Base-by-base conservation (phyloP, 2,113 vertebrate genomes). In the Spheniscus mendiculus region DNA sequence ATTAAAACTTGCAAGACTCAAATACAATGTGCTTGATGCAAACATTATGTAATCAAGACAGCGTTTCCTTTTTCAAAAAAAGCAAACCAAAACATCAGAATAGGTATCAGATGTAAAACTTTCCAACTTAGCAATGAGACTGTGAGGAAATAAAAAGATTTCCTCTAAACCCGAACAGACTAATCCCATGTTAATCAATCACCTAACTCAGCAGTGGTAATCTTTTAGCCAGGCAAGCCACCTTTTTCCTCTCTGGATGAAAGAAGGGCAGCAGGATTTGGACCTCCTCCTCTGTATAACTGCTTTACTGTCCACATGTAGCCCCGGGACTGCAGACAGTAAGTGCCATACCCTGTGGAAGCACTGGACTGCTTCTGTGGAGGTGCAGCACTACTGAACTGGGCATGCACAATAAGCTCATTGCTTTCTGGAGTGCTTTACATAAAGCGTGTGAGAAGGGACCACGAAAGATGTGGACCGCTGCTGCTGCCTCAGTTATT, bases 251-350 rank as follows among this genome's bases (percentile, higher is more conserved):
- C 65, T 36, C 25, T 25, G 18, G 26, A 42, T 8, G 29, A 62
- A 47, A 52, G 69, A 17, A 73, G 23, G 26, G 53, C 38, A 86
- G n/a, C 15, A 32, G 52, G 44, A 13, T 79, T 30, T 13, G 65
- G 52, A 50, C 15, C 21, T 62, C 44, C 23, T 89, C 40, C 69
- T 56, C 34, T 21, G 5, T 12, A 1, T 5, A 63, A 20, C 22
- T 2, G 22, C 58, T 58, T 12, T 67, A 6, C 27, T 15, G 29
- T 4, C 14, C 78, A 34, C 0, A 0, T 1, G 34, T 10, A 26
- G 59, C 34, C 18, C 55, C 40, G 45, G 32, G 49, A 27, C 18
- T 7, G 47, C 45, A 44, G 42, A 17, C 23, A 67, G 67, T 17
- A 55, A n/a, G 32, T 3, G 1, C 50, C 5, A 1, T 3, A 21